Evolutionary conservation across 2,113 vertebrate species (phyloP).

Genomic region (Neodon shergylaensis): DNA sequence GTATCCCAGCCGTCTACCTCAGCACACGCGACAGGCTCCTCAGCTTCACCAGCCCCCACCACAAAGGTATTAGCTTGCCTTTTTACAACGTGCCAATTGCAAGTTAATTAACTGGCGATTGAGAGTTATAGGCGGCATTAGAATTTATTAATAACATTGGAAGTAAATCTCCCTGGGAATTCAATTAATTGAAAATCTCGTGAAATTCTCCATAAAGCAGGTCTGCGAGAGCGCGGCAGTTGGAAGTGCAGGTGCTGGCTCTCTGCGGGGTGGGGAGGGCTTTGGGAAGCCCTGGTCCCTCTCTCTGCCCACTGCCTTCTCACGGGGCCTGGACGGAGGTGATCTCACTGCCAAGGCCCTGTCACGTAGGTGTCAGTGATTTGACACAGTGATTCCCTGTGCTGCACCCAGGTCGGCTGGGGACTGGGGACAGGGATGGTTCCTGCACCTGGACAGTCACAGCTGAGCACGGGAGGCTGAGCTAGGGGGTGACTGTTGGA

Average conservation of each 20-base stretch:
- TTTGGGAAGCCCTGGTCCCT: not conserved
- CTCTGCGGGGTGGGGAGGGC: rapidly evolving
- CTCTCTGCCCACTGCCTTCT: not conserved
- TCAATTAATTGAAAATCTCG: conserved; percentile 85
- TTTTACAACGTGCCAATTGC: conserved; percentile 84
- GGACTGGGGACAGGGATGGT: not conserved
- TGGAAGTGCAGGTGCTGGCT: not conserved
- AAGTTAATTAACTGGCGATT: conserved; percentile 86
- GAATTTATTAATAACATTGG: conserved; percentile 85
- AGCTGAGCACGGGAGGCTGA: not conserved
- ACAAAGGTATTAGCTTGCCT: conserved; percentile 81
- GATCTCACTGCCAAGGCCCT: not conserved
- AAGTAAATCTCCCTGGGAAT: conserved; percentile 85
- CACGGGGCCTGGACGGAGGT: no score
- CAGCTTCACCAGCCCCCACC: conserved; percentile 75
- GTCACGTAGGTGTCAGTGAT: not conserved
- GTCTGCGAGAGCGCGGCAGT: conserved; percentile 13
- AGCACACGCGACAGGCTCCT: not conserved
- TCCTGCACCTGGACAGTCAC: not conserved
- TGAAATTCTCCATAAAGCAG: conserved; percentile 83
- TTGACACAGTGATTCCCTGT: not conserved
- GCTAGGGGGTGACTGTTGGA: not conserved
- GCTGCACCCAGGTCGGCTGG: not conserved
- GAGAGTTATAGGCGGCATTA: conserved; percentile 84
- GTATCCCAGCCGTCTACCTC: not conserved